Percentiles rank a stretch among this genome's conserved stretches.
Conservation (phyloP, 2,888 invertebrate species). For the Aspidapion aeneum region DNA sequence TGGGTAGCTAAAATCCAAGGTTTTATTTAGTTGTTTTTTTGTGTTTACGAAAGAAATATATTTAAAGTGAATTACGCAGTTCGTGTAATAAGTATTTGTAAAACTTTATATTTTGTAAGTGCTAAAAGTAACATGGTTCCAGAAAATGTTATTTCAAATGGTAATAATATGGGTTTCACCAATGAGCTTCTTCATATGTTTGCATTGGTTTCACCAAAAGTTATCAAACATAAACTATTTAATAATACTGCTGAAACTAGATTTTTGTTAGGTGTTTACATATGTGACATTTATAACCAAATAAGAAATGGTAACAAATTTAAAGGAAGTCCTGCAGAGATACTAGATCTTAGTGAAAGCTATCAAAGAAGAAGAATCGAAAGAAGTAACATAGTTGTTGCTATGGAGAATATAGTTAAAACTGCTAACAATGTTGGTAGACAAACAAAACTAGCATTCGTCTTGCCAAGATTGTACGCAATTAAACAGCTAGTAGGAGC, state of each 20-base stretch:
- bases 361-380: not conserved
- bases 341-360: not conserved
- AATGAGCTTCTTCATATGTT: not conserved
- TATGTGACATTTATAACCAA: not conserved
- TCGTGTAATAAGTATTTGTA: too few relatives aligned
- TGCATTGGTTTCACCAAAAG: not conserved
- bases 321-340: not conserved
- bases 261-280: not conserved
- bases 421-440: not conserved
- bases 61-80: too few relatives aligned
- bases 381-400: not conserved
- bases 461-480: constrained; percentile 4
- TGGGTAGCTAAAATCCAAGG: too few relatives aligned
- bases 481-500: constrained; percentile 10
- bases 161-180: not conserved
- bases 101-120: too few relatives aligned
- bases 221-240: not conserved
- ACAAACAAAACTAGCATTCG: constrained; percentile 17
- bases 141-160: not conserved
- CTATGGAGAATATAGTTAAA: not conserved
- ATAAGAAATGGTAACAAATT: not conserved
- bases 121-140: too few relatives aligned
- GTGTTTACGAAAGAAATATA: too few relatives aligned
- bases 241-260: not conserved
- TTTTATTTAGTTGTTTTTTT: too few relatives aligned